Evolutionary conservation across 2,888 invertebrate genomes (phyloP).

Genomic region (Tetramorium bicarinatum): DNA sequence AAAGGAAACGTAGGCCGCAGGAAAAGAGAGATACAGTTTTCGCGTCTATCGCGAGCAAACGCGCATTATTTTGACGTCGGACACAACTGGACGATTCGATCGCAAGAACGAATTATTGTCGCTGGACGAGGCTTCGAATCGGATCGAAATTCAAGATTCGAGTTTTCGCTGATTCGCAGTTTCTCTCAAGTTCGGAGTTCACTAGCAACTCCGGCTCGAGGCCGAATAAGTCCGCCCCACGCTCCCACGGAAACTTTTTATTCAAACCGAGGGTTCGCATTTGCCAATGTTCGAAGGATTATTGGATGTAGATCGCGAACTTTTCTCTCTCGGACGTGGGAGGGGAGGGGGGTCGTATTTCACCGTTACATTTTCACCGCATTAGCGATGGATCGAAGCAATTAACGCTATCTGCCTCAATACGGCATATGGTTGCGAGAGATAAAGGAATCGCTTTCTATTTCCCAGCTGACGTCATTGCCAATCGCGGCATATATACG

Average conservation of each 20-base stretch:
- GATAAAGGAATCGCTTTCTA: constrained; percentile 58
- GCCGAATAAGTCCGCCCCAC: not conserved
- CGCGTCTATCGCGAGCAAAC: not conserved
- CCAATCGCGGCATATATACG: constrained; percentile 1
- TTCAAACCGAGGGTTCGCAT: not conserved
- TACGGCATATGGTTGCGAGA: constrained; percentile 48
- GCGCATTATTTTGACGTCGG: not conserved
- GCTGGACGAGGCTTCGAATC: not conserved
- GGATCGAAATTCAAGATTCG: not conserved
- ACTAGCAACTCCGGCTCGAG: not conserved
- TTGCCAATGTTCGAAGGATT: not conserved
- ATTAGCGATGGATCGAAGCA: constrained; percentile 55
- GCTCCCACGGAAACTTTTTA: not conserved
- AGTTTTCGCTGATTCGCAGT: not conserved
- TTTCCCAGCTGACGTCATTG: constrained; percentile 52
- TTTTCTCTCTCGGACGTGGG: not conserved
- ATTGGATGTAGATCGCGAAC: not conserved
- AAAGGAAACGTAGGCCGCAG: not conserved
- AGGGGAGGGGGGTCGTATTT: constrained; percentile 1
- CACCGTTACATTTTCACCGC: constrained; percentile 34
- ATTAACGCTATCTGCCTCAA: constrained; percentile 53
- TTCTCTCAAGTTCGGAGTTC: not conserved
- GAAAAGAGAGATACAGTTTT: not conserved
- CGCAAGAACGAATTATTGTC: not conserved
- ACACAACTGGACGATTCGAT: not conserved